Percentiles rank a stretch among this genome's conserved stretches.
Conservation (phyloP, 2,888 invertebrate genomes). For the Campoletis raptor region DNA sequence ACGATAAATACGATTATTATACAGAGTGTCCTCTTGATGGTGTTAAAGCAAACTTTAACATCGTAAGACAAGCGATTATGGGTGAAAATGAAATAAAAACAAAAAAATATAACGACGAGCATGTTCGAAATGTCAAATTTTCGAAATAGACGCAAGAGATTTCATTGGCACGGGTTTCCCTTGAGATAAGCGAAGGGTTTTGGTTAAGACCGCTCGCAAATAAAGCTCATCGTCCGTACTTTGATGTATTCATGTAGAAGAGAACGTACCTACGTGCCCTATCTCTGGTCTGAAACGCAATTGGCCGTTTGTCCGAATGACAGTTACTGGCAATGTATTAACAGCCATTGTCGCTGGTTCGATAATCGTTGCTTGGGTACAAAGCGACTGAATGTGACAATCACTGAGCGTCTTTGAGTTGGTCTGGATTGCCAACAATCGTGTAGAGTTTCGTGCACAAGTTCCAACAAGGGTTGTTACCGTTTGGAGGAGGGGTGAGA, state of each 20-base stretch:
- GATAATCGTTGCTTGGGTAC: neutral
- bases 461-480: constrained; percentile 5
- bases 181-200: neutral
- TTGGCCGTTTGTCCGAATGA: neutral
- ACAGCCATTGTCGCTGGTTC: neutral
- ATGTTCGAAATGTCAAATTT: neutral
- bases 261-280: constrained; percentile 11
- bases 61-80: neutral
- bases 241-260: constrained; percentile 15
- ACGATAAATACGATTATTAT: constrained; percentile 14
- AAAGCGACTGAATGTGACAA: constrained; percentile 19
- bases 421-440: constrained; percentile 10
- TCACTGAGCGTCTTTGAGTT: constrained; percentile 4
- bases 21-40: neutral
- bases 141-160: neutral
- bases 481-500: neutral
- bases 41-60: neutral
- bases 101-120: neutral
- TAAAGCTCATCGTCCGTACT: neutral
- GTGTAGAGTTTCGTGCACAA: constrained; percentile 8
- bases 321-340: constrained; percentile 4
- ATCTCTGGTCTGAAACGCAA: neutral
- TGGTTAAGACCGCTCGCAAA: constrained; percentile 2
- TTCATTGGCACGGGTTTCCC: neutral
- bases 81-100: neutral